These are phyloP conservation scores for Bothrops jararaca DNA, from an alignment of 2,113 vertebrate genomes.

Conservation along the genomic window DNA sequence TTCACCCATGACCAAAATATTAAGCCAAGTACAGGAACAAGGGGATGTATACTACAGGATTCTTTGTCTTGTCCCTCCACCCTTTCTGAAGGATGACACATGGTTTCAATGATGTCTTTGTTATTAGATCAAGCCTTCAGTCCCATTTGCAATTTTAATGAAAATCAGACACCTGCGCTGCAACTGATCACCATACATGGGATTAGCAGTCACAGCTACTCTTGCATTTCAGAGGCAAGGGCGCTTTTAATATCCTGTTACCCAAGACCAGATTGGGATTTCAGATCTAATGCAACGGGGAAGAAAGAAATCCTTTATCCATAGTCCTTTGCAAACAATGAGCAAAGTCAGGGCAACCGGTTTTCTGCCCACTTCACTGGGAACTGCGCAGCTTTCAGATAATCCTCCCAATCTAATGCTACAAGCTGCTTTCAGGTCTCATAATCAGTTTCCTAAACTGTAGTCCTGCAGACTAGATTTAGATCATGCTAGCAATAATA, in stretches of 20 bases:
- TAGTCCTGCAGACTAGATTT: background rate
- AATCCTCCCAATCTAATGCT: slow-evolving; percentile 42
- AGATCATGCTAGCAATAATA: background rate
- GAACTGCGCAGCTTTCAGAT: slow-evolving; percentile 64
- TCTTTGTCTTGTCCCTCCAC: slow-evolving; percentile 58
- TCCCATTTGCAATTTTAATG: slow-evolving; percentile 90
- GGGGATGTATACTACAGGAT: slow-evolving; percentile 59
- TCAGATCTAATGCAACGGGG: slow-evolving; percentile 70
- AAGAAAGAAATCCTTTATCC: slow-evolving; percentile 79
- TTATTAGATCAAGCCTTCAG: slow-evolving; percentile 83
- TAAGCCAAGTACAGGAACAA: slow-evolving; percentile 55
- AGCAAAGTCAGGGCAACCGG: slow-evolving; percentile 65
- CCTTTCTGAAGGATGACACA: slow-evolving; percentile 66
- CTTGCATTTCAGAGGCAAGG: slow-evolving; percentile 63
- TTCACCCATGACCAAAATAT: slow-evolving; percentile 67
- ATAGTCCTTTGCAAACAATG: slow-evolving; percentile 69
- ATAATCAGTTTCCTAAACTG: background rate
- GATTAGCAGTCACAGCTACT: slow-evolving; percentile 58
- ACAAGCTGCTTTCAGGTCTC: slow-evolving; percentile 7
- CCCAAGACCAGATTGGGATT: slow-evolving; percentile 74
- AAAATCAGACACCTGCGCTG: slow-evolving; percentile 88
- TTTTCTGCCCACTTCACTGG: slow-evolving; percentile 58
- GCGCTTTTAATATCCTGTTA: slow-evolving; percentile 72
- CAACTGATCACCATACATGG: slow-evolving; percentile 74
- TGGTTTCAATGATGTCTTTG: slow-evolving; percentile 74